A percentile compares a stretch with the other conserved stretches of the same genome.
phyloP scores from a whole-genome alignment of 2,113 vertebrate species.

The Phalacrocorax aristotelis region DNA sequence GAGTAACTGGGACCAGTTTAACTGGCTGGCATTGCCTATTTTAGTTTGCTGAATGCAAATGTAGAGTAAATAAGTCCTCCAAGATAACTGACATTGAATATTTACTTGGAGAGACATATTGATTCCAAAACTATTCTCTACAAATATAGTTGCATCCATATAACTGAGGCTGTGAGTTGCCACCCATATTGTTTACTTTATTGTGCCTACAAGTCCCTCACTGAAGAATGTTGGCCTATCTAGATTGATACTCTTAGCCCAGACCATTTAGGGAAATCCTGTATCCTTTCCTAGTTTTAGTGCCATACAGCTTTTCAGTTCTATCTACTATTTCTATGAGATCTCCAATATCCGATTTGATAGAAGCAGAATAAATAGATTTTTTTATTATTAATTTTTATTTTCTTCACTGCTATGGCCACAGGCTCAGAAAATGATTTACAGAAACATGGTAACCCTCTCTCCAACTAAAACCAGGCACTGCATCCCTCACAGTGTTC shows the following conservation, averaged over 20 bases:
- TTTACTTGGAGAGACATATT: not conserved
- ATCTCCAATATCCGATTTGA: not conserved
- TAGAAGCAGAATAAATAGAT: not conserved
- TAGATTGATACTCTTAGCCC: not conserved
- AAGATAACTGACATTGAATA: not conserved
- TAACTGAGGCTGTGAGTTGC: not conserved
- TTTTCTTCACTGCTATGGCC: not conserved
- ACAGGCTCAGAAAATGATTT: not conserved
- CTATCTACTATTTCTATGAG: not conserved
- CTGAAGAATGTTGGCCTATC: not conserved
- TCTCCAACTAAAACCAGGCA: not conserved
- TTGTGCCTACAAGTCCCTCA: not conserved
- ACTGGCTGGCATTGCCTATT: not conserved
- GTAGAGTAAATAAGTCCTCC: not conserved
- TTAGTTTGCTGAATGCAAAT: not conserved
- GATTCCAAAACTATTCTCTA: not conserved
- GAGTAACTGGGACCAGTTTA: not conserved
- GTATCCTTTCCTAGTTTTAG: not conserved
- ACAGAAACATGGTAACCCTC: not conserved
- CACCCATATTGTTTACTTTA: not conserved
- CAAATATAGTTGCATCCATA: not conserved
- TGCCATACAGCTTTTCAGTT: not conserved
- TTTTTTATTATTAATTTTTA: not conserved
- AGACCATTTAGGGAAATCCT: not conserved
- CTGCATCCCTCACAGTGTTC: not conserved